Conservation (phyloP, 2,113 vertebrate genomes). For the Dryoscopus gambensis region DNA sequence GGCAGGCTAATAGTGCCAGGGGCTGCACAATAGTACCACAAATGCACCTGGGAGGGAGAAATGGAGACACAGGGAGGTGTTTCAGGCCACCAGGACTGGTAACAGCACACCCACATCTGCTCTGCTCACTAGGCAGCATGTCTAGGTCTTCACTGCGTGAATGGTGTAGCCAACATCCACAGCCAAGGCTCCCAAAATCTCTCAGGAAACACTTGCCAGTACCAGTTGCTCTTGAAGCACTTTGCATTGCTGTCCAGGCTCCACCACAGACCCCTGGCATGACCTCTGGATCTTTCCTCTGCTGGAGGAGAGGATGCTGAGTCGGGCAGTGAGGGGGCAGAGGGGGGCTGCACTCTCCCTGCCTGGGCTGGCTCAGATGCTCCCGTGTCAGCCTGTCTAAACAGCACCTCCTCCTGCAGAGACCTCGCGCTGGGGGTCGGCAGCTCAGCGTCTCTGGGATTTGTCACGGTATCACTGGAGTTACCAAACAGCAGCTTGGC, state of each 20-base stretch:
- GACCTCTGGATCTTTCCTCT: background rate
- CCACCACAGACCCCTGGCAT: background rate
- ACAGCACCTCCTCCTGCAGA: constrained; percentile 10
- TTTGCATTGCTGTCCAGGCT: background rate
- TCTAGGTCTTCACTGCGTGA: background rate
- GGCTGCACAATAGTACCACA: background rate
- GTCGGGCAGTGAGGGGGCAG: background rate
- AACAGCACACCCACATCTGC: background rate
- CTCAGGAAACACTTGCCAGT: background rate
- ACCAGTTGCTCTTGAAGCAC: background rate
- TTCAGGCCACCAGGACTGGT: background rate
- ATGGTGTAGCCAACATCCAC: background rate
- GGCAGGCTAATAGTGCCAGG: background rate
- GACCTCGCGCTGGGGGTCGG: background rate
- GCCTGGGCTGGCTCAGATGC: constrained; percentile 4
- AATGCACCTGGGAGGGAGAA: background rate
- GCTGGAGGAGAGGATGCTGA: background rate
- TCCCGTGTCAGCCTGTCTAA: background rate
- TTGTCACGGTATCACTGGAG: background rate
- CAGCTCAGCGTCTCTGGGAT: background rate
- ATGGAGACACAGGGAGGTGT: background rate
- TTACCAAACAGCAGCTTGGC: background rate
- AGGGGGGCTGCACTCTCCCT: background rate
- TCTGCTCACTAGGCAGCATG: background rate
- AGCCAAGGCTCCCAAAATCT: background rate